Evolutionary conservation across 2,797 vertebrate genomes (phyloP).

Genomic region (Pempheris klunzingeri): DNA sequence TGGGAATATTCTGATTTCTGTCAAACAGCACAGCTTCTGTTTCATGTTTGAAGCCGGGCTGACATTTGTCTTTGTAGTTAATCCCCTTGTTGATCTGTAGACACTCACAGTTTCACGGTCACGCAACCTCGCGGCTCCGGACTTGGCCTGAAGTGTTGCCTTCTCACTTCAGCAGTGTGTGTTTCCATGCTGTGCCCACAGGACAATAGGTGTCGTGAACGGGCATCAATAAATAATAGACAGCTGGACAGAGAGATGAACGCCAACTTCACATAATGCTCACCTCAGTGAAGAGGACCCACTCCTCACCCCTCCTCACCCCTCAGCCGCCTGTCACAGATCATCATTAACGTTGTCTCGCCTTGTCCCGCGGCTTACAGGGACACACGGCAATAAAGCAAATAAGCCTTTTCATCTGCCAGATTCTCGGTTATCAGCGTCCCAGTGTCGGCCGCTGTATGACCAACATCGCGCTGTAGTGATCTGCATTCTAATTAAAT

Average conservation of each 20-base stretch:
- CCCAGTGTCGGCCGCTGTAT: slow-evolving; percentile 5
- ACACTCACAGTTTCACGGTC: slow-evolving; percentile 15
- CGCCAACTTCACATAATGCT: slow-evolving; percentile 55
- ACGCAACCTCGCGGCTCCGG: neutral
- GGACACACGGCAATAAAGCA: slow-evolving; percentile 63
- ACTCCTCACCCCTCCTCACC: slow-evolving; percentile 12
- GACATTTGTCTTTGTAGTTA: neutral
- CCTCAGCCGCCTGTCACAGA: slow-evolving; percentile 50
- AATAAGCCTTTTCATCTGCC: slow-evolving; percentile 67
- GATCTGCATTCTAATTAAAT: slow-evolving; percentile 66
- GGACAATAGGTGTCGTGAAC: slow-evolving; percentile 64
- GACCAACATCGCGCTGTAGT: slow-evolving; percentile 34
- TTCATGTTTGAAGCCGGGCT: neutral
- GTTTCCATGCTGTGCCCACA: slow-evolving; percentile 68
- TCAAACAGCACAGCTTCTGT: neutral
- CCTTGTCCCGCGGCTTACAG: slow-evolving; percentile 58
- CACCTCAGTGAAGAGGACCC: slow-evolving; percentile 47
- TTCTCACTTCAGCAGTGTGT: slow-evolving; percentile 62
- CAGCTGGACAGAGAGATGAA: slow-evolving; percentile 54
- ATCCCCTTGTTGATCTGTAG: slow-evolving; percentile 8
- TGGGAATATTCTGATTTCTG: neutral
- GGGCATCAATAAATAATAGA: slow-evolving; percentile 74
- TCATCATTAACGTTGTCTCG: slow-evolving; percentile 68
- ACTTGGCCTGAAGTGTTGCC: slow-evolving; percentile 56
- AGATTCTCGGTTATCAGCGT: slow-evolving; percentile 37